Percentiles rank a stretch among this genome's conserved stretches.
phyloP scores from a whole-genome alignment of 2,888 invertebrate genomes.

The Platycnemis pennipes region DNA sequence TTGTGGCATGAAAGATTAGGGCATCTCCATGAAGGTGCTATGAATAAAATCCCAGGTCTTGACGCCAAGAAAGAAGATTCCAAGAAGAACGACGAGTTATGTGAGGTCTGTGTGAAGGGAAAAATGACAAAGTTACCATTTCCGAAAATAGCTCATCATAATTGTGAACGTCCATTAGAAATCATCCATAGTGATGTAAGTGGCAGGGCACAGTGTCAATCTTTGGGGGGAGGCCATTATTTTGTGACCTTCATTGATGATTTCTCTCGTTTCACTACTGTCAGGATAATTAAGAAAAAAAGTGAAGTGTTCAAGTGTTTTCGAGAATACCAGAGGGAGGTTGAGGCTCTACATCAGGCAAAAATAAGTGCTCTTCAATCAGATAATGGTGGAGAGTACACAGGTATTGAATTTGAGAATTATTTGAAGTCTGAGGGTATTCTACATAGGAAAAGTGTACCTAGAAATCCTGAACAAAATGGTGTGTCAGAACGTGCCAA shows the following conservation, averaged over 20 bases:
- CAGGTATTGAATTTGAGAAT: background rate
- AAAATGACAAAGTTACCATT: too few relatives aligned
- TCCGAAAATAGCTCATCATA: too few relatives aligned
- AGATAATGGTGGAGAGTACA: background rate
- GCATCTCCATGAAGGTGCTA: background rate
- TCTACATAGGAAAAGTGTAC: background rate
- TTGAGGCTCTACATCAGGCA: background rate
- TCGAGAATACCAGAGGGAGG: background rate
- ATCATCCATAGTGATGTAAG: background rate
- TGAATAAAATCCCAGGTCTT: background rate
- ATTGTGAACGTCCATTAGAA: too few relatives aligned
- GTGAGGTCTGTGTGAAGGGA: too few relatives aligned
- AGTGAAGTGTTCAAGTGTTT: background rate
- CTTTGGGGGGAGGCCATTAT: background rate
- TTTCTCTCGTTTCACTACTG: too few relatives aligned
- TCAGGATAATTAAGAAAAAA: background rate
- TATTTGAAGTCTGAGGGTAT: background rate
- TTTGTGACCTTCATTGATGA: background rate
- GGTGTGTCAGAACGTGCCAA: too few relatives aligned
- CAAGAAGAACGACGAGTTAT: too few relatives aligned
- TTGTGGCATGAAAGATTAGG: slow-evolving; percentile 1
- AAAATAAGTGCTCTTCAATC: background rate
- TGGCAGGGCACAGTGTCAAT: background rate
- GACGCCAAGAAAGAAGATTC: background rate
- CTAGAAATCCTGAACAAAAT: background rate